Evolutionary conservation across 2,113 vertebrate genomes (phyloP).

Genomic region (Actinemys pallida): DNA sequence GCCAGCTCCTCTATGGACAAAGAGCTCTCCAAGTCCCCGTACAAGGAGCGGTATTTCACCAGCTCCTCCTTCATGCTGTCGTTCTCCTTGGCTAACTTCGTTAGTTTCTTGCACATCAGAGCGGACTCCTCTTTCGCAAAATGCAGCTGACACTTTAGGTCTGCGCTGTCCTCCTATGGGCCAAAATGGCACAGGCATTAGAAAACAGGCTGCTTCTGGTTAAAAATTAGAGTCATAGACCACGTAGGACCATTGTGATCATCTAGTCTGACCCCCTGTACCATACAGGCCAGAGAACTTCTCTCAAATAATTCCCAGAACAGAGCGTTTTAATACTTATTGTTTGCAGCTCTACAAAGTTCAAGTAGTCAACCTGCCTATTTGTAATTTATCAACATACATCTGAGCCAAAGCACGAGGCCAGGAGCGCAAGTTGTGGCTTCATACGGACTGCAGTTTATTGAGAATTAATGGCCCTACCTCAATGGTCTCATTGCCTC

Average conservation of each 20-base stretch:
- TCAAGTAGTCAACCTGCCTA: neutral
- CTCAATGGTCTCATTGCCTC: neutral
- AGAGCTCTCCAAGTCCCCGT: constrained; percentile 92
- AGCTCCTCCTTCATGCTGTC: constrained; percentile 97
- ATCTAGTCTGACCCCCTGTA: neutral
- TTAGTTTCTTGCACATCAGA: constrained; percentile 98
- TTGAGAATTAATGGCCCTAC: neutral
- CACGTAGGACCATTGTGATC: no score
- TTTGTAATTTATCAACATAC: neutral
- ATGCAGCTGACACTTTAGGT: constrained; percentile 97
- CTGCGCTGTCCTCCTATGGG: constrained; percentile 93
- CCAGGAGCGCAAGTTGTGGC: no score
- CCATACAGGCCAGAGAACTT: neutral
- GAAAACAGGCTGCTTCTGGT: neutral
- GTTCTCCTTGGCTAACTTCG: constrained; percentile 95
- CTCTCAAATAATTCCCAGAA: no score
- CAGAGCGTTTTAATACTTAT: neutral
- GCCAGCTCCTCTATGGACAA: constrained; percentile 93
- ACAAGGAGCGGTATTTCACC: constrained; percentile 91
- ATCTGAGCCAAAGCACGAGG: neutral
- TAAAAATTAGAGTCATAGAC: neutral
- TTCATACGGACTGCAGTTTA: neutral
- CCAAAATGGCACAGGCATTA: fast-evolving
- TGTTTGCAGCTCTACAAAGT: neutral
- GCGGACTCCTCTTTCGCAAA: constrained; percentile 98